Base-by-base conservation (phyloP, 2,797 vertebrate genomes). In the Echeneis naucrates region DNA sequence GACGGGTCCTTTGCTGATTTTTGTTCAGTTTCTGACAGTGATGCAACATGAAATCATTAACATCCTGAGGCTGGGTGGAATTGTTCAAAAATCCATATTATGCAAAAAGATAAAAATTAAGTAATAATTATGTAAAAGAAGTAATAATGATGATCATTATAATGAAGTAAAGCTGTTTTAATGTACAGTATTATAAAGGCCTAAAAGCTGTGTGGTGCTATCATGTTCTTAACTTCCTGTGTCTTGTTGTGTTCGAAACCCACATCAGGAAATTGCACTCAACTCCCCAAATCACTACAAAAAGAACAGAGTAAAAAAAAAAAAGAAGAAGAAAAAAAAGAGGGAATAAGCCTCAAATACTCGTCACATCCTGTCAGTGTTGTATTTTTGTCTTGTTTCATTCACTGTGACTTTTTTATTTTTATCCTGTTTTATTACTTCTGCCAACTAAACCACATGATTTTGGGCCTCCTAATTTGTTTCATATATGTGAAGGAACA, bases 261-360 rank as follows among this genome's bases (percentile, higher is more conserved):
- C 95, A 96, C 95, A 94, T 95, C 96, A 96, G 95, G 94, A 95
- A 96, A 97, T 96, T 98, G 97, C 97, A 98, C 97, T 98, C 94
- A 94, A 94, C 94, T 71, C 80, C 78, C 95, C 92, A 93, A 96
- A 93, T 96, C 95, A 98, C 96, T 96, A 98, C 96, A 95, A 96
- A 96, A 95, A 93, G 93, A n/a, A n/a, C n/a, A n/a, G n/a, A n/a
- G n/a, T n/a, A 54, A 50, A 44, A 32, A 48, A 63, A 75, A 78
- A 76, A 55, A 42, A 42, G 42, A 19, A 16, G 52, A 32, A 9
- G n/a, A 17, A 56, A 44, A 61, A 52, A 77, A 75, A 72, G 50
- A 72, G 64, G 73, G 52, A 47, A 72, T 52, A 17, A 68, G 57
- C 94, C 92, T 92, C 67, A 75, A 81, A 93, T 87, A 88, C 83